These are phyloP conservation scores for Nephotettix cincticeps DNA, from an alignment of 1,140 invertebrate genomes.

Conservation along the genomic window DNA sequence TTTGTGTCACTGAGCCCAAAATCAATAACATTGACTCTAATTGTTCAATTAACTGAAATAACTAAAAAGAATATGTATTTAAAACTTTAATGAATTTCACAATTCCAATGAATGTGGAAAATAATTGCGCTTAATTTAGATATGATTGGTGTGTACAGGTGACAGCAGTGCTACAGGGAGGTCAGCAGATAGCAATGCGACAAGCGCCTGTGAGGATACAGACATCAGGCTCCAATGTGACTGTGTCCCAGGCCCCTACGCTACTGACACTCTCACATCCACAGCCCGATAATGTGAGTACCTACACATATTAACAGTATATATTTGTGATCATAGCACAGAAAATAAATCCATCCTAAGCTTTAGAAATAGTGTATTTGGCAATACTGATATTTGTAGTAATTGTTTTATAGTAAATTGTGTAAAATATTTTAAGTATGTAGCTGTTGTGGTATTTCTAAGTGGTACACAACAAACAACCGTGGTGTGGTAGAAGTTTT, in stretches of 20 bases:
- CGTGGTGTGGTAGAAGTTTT: too few relatives aligned
- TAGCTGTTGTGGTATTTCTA: too few relatives aligned
- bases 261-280: constrained; percentile 31
- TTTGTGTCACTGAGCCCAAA: too few relatives aligned
- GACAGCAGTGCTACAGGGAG: constrained; percentile 42
- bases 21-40: too few relatives aligned
- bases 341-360: too few relatives aligned
- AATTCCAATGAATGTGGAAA: not conserved
- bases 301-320: too few relatives aligned
- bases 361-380: too few relatives aligned
- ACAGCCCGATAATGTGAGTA: constrained; percentile 14
- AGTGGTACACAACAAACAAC: too few relatives aligned
- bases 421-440: too few relatives aligned
- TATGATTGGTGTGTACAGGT: constrained; percentile 30
- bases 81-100: not conserved
- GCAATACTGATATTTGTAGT: too few relatives aligned
- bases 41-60: not conserved
- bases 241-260: constrained; percentile 38
- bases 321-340: too few relatives aligned
- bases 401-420: too few relatives aligned
- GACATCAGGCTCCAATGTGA: constrained; percentile 36
- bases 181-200: constrained; percentile 36
- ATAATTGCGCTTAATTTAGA: not conserved
- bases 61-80: not conserved
- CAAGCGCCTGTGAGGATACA: constrained; percentile 40